phyloP scores from a whole-genome alignment of 1,140 invertebrate genomes.

The Bombyx mori region DNA sequence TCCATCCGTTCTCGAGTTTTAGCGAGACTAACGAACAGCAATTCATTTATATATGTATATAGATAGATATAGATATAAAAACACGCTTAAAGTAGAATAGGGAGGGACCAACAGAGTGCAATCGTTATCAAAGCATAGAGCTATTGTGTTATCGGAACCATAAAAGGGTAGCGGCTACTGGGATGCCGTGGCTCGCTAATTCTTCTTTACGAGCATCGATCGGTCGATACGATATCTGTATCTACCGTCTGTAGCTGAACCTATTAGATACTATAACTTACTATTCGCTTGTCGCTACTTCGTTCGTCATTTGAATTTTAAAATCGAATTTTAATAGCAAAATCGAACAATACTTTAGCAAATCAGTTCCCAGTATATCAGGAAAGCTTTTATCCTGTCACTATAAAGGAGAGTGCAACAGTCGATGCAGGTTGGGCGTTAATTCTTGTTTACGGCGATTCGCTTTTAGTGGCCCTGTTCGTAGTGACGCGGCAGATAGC shows the following conservation, averaged over 20 bases:
- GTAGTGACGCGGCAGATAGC: slow-evolving; percentile 20
- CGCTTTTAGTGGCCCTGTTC: slow-evolving; percentile 56
- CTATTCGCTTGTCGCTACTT: too few species aligned
- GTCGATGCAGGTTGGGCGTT: slow-evolving; percentile 52
- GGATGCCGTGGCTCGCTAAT: slow-evolving; percentile 15
- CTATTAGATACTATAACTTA: too few species aligned
- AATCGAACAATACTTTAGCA: neutral
- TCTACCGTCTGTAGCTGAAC: too few species aligned
- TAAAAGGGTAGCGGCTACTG: slow-evolving; percentile 15
- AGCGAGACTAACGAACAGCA: too few species aligned
- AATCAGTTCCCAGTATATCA: neutral
- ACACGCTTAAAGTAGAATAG: too few species aligned
- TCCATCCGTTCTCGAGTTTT: too few species aligned
- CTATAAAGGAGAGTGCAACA: slow-evolving; percentile 56
- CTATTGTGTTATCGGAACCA: slow-evolving; percentile 17
- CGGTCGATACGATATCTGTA: slow-evolving; percentile 12
- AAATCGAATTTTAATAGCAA: too few species aligned
- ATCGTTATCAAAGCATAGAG: slow-evolving; percentile 13
- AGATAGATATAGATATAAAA: too few species aligned
- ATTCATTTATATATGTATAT: too few species aligned
- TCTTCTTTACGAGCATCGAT: slow-evolving; percentile 24
- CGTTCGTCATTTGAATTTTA: too few species aligned
- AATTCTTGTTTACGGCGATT: slow-evolving; percentile 64
- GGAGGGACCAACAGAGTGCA: slow-evolving; percentile 1
- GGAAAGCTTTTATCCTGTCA: slow-evolving; percentile 47